These are phyloP conservation scores for Irena cyanogastra DNA, from an alignment of 2,113 vertebrate species.

Conservation along the genomic window DNA sequence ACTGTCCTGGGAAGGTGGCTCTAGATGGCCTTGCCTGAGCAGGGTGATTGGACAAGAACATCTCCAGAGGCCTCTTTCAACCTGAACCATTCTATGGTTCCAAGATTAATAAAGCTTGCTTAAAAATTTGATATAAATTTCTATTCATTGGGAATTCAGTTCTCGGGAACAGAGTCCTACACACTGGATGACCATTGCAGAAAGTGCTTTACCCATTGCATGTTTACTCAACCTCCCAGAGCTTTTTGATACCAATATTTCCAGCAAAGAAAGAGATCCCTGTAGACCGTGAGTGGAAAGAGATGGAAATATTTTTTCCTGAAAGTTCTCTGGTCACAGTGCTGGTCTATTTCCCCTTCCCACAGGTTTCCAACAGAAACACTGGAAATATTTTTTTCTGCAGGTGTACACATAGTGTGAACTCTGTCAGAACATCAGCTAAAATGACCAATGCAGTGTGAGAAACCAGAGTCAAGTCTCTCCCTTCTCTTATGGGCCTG, in stretches of 20 bases:
- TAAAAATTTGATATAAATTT: background rate
- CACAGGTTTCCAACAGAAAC: background rate
- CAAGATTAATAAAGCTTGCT: background rate
- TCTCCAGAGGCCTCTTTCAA: background rate
- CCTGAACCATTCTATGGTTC: background rate
- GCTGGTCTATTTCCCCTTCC: background rate
- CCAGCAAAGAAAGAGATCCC: background rate
- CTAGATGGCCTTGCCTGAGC: background rate
- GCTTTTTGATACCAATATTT: background rate
- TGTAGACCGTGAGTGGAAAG: background rate
- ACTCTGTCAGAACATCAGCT: background rate
- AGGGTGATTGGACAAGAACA: background rate
- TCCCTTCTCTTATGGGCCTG: background rate
- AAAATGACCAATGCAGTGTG: background rate
- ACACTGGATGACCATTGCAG: background rate
- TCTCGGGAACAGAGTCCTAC: background rate
- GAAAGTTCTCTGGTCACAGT: background rate
- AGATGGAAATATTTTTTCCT: background rate
- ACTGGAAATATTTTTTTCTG: background rate
- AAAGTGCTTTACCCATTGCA: background rate
- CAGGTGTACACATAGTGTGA: background rate
- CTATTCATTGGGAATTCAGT: background rate
- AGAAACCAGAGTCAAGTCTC: background rate
- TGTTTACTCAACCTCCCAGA: background rate
- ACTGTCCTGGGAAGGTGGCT: background rate